Evolutionary conservation across 2,113 vertebrate species (phyloP).

Genomic region (Spermophilus dauricus): DNA sequence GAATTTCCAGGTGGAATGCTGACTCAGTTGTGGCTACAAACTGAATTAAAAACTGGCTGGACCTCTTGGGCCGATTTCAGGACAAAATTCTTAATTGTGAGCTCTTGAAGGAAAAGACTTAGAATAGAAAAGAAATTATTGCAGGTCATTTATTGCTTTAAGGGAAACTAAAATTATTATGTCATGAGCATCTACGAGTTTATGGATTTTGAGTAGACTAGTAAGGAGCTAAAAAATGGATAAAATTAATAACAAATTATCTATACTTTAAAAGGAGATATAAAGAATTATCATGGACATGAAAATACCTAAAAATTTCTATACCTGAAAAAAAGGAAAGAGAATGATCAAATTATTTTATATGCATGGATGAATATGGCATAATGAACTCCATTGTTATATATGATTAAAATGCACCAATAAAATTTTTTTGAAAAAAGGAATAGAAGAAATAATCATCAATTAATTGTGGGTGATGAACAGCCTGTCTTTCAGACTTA

Average conservation of each 20-base stretch:
- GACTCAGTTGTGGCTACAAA: not conserved
- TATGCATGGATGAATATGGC: too few species aligned
- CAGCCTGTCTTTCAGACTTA: not conserved
- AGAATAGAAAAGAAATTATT: not conserved
- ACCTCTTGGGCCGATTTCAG: not conserved
- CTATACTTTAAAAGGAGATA: slow-evolving; percentile 33
- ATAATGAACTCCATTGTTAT: too few species aligned
- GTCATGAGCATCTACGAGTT: not conserved
- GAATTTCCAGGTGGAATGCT: not conserved
- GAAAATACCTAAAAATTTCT: not conserved
- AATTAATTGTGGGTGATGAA: not conserved
- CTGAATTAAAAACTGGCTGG: not conserved
- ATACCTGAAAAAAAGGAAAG: not conserved
- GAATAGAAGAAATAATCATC: not conserved
- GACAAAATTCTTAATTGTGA: not conserved
- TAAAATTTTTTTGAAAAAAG: not conserved
- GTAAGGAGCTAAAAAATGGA: not conserved
- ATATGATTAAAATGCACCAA: too few species aligned
- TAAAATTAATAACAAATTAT: not conserved
- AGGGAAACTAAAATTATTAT: not conserved
- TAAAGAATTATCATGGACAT: not conserved
- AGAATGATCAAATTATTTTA: too few species aligned
- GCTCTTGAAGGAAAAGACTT: not conserved
- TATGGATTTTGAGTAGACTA: not conserved
- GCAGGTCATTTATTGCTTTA: not conserved